A percentile compares a stretch with the other conserved stretches of the same genome.
phyloP scores from a whole-genome alignment of 2,113 vertebrate genomes.

The Choloepus hoffmanni region DNA sequence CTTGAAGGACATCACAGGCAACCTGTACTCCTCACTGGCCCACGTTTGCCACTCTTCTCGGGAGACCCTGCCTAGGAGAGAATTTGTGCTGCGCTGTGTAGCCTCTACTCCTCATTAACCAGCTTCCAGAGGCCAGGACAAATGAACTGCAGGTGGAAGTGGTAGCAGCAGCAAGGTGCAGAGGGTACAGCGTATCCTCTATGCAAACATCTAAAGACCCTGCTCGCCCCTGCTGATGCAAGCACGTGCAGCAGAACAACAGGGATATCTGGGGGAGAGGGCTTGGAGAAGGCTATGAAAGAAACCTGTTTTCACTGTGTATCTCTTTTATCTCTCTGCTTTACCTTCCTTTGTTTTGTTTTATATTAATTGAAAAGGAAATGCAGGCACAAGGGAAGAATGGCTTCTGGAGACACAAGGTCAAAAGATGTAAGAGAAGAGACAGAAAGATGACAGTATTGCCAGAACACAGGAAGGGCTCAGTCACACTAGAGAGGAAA shows the following conservation, averaged over 20 bases:
- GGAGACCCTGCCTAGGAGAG: background rate
- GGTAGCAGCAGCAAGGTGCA: background rate
- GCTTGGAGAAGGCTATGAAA: background rate
- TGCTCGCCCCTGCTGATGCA: background rate
- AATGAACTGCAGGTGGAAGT: background rate
- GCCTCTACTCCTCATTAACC: background rate
- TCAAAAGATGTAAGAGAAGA: background rate
- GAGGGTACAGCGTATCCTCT: background rate
- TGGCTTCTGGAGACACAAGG: background rate
- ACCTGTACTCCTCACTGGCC: background rate
- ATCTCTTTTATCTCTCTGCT: background rate
- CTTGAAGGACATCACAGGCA: background rate
- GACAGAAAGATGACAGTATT: background rate
- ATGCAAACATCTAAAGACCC: background rate
- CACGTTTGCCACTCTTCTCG: background rate
- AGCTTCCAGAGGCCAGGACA: background rate
- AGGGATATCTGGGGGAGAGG: background rate
- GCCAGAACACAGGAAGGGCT: background rate
- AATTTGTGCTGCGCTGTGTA: background rate
- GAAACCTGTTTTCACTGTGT: background rate
- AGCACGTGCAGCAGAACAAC: background rate
- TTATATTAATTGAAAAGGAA: background rate
- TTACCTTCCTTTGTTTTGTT: background rate
- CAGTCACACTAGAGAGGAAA: background rate
- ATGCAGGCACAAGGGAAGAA: background rate